Conservation (phyloP, 2,888 invertebrate genomes). For the Drosophila crucigera region DNA sequence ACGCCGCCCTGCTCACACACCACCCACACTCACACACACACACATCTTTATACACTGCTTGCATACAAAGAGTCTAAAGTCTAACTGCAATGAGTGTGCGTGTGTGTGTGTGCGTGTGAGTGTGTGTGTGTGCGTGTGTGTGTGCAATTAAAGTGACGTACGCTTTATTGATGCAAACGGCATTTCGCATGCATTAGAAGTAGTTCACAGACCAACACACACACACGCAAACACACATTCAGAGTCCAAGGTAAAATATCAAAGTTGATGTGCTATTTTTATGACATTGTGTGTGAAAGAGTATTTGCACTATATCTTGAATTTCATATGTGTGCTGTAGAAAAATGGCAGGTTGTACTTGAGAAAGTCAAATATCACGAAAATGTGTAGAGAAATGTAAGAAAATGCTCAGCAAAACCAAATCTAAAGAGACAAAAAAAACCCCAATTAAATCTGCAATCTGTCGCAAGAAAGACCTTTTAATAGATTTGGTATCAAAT, state of each 20-base stretch:
- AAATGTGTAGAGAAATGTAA: not conserved
- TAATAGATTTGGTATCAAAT: not conserved
- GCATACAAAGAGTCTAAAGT: slow-evolving; percentile 63
- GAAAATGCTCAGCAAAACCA: not conserved
- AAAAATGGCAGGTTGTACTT: not conserved
- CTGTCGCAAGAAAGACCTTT: not conserved
- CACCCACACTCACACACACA: slow-evolving; percentile 1
- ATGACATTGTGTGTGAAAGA: slow-evolving; percentile 35
- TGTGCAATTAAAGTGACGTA: slow-evolving; percentile 77
- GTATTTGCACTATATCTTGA: slow-evolving; percentile 27
- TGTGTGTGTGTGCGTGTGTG: slow-evolving; percentile 9
- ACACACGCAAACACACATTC: not conserved
- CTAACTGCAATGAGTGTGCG: slow-evolving; percentile 48
- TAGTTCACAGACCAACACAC: slow-evolving; percentile 7
- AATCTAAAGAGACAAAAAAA: not conserved
- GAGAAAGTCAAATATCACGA: not conserved
- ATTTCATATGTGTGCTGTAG: not conserved
- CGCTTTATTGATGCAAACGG: slow-evolving; percentile 78
- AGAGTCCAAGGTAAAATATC: slow-evolving; percentile 74
- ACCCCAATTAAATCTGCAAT: not conserved
- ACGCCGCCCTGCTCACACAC: slow-evolving; percentile 1
- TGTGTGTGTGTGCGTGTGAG: not conserved
- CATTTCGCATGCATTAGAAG: slow-evolving; percentile 78
- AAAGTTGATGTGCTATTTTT: slow-evolving; percentile 74
- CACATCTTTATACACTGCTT: slow-evolving; percentile 19